phyloP scores from a whole-genome alignment of 1,140 invertebrate species.

The Dendroctonus valens region DNA sequence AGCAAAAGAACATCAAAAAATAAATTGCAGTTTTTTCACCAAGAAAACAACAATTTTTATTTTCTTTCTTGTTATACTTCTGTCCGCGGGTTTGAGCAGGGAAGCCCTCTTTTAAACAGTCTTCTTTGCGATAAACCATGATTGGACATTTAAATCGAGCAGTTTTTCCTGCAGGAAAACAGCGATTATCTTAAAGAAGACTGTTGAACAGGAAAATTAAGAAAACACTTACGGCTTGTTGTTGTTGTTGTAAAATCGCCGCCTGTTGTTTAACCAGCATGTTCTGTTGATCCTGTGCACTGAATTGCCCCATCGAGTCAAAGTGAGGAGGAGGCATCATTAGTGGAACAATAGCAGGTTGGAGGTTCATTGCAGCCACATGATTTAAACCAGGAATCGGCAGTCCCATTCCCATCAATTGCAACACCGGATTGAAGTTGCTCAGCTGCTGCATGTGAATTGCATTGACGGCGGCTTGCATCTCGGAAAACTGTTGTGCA shows the following conservation, averaged over 20 bases:
- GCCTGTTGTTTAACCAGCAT: constrained; percentile 69
- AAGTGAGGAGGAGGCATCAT: constrained; percentile 83
- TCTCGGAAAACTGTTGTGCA: constrained; percentile 78
- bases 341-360: constrained; percentile 82
- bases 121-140: too few relatives aligned
- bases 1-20: too few relatives aligned
- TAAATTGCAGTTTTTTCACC: too few relatives aligned
- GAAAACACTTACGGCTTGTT: constrained; percentile 65
- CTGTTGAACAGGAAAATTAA: constrained; percentile 3
- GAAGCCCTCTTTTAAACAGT: too few relatives aligned
- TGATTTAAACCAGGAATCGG: constrained; percentile 83
- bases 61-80: too few relatives aligned
- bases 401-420: constrained; percentile 78
- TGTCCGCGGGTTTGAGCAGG: too few relatives aligned
- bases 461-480: constrained; percentile 82
- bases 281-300: constrained; percentile 54
- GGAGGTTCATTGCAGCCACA: constrained; percentile 83
- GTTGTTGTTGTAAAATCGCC: constrained; percentile 70
- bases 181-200: too few relatives aligned
- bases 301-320: constrained; percentile 63
- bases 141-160: too few relatives aligned
- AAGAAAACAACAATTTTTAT: too few relatives aligned
- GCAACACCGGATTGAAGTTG: constrained; percentile 81
- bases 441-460: constrained; percentile 85
- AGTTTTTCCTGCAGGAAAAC: too few relatives aligned